Percentiles rank a stretch among this genome's conserved stretches.
phyloP scores from a whole-genome alignment of 2,797 vertebrate genomes.

The Poecilia gillii region DNA sequence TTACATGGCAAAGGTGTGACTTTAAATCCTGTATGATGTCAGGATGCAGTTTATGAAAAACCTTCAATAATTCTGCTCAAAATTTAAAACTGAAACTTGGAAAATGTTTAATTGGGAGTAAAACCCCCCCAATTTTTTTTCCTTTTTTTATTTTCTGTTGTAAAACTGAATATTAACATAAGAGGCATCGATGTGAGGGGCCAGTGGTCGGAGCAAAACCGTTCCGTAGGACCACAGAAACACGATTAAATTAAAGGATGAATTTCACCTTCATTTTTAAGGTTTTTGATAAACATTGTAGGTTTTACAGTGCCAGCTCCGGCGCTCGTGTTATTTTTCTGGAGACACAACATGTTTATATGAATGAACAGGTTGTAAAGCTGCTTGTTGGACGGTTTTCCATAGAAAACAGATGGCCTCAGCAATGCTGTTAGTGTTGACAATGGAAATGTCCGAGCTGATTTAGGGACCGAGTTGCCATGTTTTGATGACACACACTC shows the following conservation, averaged over 20 bases:
- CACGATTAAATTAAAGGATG: background rate
- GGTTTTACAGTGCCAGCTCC: background rate
- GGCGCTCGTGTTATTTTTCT: constrained; percentile 19
- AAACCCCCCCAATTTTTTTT: no score
- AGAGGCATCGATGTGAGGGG: background rate
- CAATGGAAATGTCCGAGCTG: constrained; percentile 56
- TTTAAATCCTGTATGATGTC: no score
- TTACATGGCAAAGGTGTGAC: no score
- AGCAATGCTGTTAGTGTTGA: constrained; percentile 57
- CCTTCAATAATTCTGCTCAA: no score
- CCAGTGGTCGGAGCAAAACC: background rate
- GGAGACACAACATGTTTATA: constrained; percentile 51
- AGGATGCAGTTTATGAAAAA: no score
- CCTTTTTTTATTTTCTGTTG: no score
- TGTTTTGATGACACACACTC: constrained; percentile 56
- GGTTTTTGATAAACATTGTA: background rate
- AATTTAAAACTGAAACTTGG: no score
- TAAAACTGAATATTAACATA: background rate
- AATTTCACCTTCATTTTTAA: background rate
- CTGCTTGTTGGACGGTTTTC: constrained; percentile 68
- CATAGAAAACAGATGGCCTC: constrained; percentile 66
- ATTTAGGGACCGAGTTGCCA: constrained; percentile 45
- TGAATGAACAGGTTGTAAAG: constrained; percentile 58
- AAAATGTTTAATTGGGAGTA: no score
- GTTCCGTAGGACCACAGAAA: background rate